phyloP scores from a whole-genome alignment of 2,113 vertebrate genomes.

The Lophotis ruficrista region DNA sequence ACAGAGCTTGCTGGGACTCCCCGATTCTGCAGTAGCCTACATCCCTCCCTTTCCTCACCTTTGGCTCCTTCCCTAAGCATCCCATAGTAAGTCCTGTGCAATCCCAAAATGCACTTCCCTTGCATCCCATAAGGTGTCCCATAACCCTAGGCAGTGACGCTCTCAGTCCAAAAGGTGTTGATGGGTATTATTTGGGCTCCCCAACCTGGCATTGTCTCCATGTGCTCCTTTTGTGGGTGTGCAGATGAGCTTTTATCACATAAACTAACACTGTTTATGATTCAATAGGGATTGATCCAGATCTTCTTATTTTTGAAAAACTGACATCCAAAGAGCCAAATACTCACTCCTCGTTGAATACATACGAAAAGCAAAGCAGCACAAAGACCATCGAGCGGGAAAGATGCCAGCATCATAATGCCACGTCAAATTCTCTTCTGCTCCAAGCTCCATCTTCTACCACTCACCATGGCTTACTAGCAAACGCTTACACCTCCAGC shows the following conservation, averaged over 20 bases:
- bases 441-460: slow-evolving; percentile 41
- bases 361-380: slow-evolving; percentile 69
- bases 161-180: not conserved
- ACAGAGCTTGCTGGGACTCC: not conserved
- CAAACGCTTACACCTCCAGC: not conserved
- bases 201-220: not conserved
- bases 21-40: not conserved
- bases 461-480: not conserved
- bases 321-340: slow-evolving; percentile 69
- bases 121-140: not conserved
- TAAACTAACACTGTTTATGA: not conserved
- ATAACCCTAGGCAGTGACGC: not conserved
- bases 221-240: not conserved
- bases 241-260: not conserved
- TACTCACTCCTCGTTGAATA: slow-evolving; percentile 69
- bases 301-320: slow-evolving; percentile 91
- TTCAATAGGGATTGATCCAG: slow-evolving; percentile 88
- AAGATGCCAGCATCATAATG: slow-evolving; percentile 74
- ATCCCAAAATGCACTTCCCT: not conserved
- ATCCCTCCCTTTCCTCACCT: not conserved
- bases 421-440: not conserved
- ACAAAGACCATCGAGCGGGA: slow-evolving; percentile 74
- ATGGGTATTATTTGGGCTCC: not conserved
- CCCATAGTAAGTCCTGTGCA: fast-evolving
- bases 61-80: not conserved